Conservation (phyloP, 1,140 invertebrate genomes). For the Aricia agestis region DNA sequence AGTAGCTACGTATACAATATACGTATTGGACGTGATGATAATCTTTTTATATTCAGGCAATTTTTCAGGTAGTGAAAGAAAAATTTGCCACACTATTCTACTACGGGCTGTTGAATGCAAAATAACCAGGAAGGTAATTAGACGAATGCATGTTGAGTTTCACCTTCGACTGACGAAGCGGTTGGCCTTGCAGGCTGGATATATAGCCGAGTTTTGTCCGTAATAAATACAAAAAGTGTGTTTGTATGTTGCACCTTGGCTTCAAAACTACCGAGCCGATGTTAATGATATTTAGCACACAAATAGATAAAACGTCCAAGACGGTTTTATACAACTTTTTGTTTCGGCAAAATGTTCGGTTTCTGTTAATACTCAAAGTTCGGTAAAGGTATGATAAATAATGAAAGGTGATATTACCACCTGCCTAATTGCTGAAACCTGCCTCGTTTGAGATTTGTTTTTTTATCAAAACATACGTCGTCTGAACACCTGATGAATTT, state of each 20-base stretch:
- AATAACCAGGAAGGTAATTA: slow-evolving; percentile 22
- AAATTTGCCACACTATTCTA: background rate
- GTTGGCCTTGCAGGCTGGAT: slow-evolving; percentile 39
- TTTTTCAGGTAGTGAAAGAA: background rate
- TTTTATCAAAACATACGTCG: slow-evolving; percentile 2
- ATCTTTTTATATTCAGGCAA: no score
- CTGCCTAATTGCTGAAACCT: slow-evolving; percentile 30
- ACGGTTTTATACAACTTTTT: background rate
- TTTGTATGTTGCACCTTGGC: background rate
- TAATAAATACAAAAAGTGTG: background rate
- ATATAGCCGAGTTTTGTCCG: slow-evolving; percentile 31
- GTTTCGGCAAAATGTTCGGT: background rate
- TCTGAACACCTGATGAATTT: background rate
- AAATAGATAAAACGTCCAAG: background rate
- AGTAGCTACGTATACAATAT: no score
- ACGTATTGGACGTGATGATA: no score
- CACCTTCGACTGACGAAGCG: slow-evolving; percentile 33
- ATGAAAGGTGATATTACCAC: slow-evolving; percentile 30
- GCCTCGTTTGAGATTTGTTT: slow-evolving; percentile 7
- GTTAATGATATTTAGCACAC: background rate
- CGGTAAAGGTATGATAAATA: slow-evolving; percentile 20
- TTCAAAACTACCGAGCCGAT: background rate
- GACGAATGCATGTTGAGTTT: slow-evolving; percentile 23
- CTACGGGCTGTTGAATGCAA: background rate
- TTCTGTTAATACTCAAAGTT: background rate